These are phyloP conservation scores for Cetoscarus ocellatus DNA, from an alignment of 2,797 vertebrate species.

Conservation along the genomic window DNA sequence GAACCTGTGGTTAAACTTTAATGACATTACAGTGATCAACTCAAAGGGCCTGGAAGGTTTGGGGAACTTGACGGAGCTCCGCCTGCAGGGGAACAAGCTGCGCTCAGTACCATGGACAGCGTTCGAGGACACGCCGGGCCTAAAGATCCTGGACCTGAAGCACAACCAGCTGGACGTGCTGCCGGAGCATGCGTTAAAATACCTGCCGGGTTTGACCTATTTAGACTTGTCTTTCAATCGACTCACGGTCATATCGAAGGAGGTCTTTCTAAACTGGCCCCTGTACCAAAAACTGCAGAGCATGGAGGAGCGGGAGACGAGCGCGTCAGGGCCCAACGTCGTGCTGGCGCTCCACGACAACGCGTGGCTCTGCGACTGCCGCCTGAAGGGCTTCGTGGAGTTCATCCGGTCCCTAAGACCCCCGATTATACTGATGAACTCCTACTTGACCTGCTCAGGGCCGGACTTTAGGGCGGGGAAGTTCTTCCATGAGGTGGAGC, in stretches of 20 bases:
- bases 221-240: slow-evolving; percentile 95
- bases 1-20: slow-evolving; percentile 95
- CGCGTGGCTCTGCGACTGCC: slow-evolving; percentile 94
- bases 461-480: slow-evolving; percentile 88
- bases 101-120: slow-evolving; percentile 93
- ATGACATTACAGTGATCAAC: slow-evolving; percentile 91
- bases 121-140: slow-evolving; percentile 87
- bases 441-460: slow-evolving; percentile 90
- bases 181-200: slow-evolving; percentile 90
- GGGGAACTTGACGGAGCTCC: slow-evolving; percentile 87
- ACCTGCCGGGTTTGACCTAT: slow-evolving; percentile 90
- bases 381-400: slow-evolving; percentile 90
- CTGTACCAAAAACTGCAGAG: slow-evolving; percentile 85
- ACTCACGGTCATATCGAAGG: slow-evolving; percentile 92
- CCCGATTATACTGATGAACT: slow-evolving; percentile 93
- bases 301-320: slow-evolving; percentile 54
- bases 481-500: slow-evolving; percentile 90
- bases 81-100: slow-evolving; percentile 93
- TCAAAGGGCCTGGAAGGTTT: slow-evolving; percentile 88
- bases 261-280: slow-evolving; percentile 92
- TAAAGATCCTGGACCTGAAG: slow-evolving; percentile 93
- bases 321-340: slow-evolving; percentile 66
- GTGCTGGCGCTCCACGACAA: slow-evolving; percentile 92
- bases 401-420: slow-evolving; percentile 87
- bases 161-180: slow-evolving; percentile 92